A percentile compares a stretch with the other conserved stretches of the same genome.
Conservation (phyloP, 2,888 invertebrate species). For the Clitarchus hookeri region DNA sequence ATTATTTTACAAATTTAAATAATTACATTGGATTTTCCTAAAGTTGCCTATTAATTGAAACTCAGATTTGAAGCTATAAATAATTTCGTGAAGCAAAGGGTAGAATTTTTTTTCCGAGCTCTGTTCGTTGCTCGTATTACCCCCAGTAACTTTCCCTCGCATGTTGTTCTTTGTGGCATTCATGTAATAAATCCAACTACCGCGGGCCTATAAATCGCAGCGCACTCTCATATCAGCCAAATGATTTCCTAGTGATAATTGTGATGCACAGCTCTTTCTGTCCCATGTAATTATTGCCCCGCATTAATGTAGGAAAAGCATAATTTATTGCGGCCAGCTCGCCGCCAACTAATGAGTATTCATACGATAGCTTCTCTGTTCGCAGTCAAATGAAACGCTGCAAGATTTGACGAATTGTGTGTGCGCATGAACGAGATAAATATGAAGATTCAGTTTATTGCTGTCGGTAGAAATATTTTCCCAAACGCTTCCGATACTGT, state of each 20-base stretch:
- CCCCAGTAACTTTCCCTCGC: not conserved
- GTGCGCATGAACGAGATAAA: not conserved
- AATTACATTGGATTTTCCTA: no score
- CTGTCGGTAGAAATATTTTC: no score
- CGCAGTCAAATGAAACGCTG: not conserved
- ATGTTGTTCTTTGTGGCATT: not conserved
- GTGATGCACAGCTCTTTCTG: conserved; percentile 14
- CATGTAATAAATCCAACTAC: not conserved
- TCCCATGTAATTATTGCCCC: not conserved
- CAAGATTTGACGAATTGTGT: not conserved
- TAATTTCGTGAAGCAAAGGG: no score
- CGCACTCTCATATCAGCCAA: not conserved
- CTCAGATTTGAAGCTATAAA: no score
- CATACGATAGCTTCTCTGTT: not conserved
- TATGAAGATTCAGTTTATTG: not conserved
- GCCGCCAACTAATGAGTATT: not conserved
- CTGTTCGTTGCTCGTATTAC: not conserved
- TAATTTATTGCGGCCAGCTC: not conserved
- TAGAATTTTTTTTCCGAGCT: no score
- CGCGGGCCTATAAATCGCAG: not conserved
- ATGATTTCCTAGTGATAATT: conserved; percentile 6
- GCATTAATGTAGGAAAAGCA: not conserved
- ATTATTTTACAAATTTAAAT: no score
- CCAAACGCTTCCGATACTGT: no score
- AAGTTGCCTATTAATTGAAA: no score